phyloP scores from a whole-genome alignment of 2,113 vertebrate genomes.

The Zeus faber region DNA sequence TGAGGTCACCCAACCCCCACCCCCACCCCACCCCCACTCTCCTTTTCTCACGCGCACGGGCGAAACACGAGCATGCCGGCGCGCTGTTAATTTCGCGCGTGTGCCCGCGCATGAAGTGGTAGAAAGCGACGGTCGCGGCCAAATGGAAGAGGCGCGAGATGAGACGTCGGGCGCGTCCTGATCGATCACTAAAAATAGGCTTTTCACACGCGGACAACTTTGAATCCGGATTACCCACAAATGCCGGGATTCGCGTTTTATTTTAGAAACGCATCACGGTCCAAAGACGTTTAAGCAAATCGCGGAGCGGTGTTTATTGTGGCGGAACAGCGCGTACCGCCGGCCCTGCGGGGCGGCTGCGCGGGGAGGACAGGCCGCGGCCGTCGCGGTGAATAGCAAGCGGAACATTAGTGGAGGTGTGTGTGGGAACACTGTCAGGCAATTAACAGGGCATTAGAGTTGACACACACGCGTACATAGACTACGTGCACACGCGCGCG shows the following conservation, averaged over 20 bases:
- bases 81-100: too few relatives aligned
- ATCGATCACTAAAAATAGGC: too few relatives aligned
- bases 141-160: too few relatives aligned
- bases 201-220: too few relatives aligned
- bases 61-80: too few relatives aligned
- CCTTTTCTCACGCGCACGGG: too few relatives aligned
- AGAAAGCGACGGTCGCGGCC: too few relatives aligned
- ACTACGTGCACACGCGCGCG: conserved; percentile 38
- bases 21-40: too few relatives aligned
- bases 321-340: conserved; percentile 79
- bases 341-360: conserved; percentile 62
- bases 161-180: too few relatives aligned
- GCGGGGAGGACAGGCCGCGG: conserved; percentile 29
- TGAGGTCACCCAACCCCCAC: too few relatives aligned
- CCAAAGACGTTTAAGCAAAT: conserved; percentile 75
- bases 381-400: conserved; percentile 92
- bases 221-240: conserved; percentile 13
- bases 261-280: conserved; percentile 77
- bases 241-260: conserved; percentile 54
- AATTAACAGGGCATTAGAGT: conserved; percentile 86
- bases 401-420: conserved; percentile 95
- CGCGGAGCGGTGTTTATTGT: conserved; percentile 84
- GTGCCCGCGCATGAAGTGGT: too few relatives aligned
- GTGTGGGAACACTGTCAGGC: conserved; percentile 90
- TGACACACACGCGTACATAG: conserved; percentile 31